These are phyloP conservation scores for Sitodiplosis mosellana DNA, from an alignment of 1,140 invertebrate species.

Conservation along the genomic window DNA sequence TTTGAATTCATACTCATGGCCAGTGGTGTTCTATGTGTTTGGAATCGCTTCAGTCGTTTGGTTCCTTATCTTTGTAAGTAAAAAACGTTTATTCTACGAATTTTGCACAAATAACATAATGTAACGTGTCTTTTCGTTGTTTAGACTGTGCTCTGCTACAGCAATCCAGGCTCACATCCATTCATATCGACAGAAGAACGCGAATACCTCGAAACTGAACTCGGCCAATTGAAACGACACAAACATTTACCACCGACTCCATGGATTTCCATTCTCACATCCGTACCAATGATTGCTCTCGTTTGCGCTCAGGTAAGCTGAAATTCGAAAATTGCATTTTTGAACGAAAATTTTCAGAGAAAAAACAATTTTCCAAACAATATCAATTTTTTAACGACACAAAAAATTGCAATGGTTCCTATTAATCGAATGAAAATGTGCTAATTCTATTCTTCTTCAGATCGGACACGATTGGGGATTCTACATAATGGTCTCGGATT, in stretches of 20 bases:
- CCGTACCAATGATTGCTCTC: slow-evolving; percentile 54
- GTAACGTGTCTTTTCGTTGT: slow-evolving; percentile 4
- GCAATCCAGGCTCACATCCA: slow-evolving; percentile 61
- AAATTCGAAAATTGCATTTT: not conserved
- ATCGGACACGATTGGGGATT: slow-evolving; percentile 88
- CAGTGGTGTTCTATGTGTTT: slow-evolving; percentile 67
- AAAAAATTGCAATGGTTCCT: too few relatives aligned
- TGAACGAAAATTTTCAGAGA: not conserved
- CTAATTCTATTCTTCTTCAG: slow-evolving; percentile 21
- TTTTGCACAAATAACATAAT: not conserved
- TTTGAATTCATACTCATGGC: slow-evolving; percentile 47
- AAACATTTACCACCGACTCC: slow-evolving; percentile 40
- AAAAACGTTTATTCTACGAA: not conserved
- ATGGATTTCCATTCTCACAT: slow-evolving; percentile 56
- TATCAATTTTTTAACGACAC: too few relatives aligned
- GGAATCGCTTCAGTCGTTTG: slow-evolving; percentile 52
- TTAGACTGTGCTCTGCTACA: slow-evolving; percentile 46
- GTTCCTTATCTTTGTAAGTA: slow-evolving; percentile 51
- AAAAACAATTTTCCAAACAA: too few relatives aligned
- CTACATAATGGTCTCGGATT: slow-evolving; percentile 80
- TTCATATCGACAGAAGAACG: slow-evolving; percentile 64
- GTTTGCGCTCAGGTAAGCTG: slow-evolving; percentile 33
- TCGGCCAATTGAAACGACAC: slow-evolving; percentile 28
- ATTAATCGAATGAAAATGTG: too few relatives aligned
- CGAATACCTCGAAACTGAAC: slow-evolving; percentile 47